Conservation (phyloP, 53 echinoderm and acorn worm species). For the Pentamera pediparva region DNA sequence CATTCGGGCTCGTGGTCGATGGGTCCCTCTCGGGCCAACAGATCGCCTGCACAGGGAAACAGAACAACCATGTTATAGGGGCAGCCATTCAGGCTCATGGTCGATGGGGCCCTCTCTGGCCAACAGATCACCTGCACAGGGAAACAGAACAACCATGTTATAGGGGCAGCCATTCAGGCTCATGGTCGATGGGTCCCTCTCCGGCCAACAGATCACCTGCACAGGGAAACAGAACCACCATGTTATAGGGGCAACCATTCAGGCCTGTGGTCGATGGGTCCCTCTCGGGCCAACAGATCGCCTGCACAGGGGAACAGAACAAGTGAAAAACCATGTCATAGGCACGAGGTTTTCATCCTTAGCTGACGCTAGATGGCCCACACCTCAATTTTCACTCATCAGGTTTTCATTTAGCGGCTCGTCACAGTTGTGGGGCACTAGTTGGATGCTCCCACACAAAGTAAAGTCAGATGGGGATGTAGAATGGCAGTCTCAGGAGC, state of each 20-base stretch:
- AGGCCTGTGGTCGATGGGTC: slow-evolving; percentile 44
- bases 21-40: slow-evolving; percentile 4
- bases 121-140: background rate
- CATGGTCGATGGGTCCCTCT: slow-evolving; percentile 31
- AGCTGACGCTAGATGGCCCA: too few relatives aligned
- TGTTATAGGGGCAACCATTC: slow-evolving; percentile 52
- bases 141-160: background rate
- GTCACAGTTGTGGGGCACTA: too few relatives aligned
- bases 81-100: slow-evolving; percentile 71
- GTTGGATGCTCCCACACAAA: too few relatives aligned
- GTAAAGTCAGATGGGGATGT: too few relatives aligned
- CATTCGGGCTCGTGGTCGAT: slow-evolving; percentile 64
- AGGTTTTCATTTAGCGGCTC: too few relatives aligned
- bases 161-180: slow-evolving; percentile 67
- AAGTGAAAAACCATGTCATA: background rate
- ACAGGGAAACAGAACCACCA: background rate
- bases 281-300: slow-evolving; percentile 1
- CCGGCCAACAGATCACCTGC: background rate
- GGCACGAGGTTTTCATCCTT: too few relatives aligned
- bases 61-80: background rate
- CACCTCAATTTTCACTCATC: too few relatives aligned
- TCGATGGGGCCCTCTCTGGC: slow-evolving; percentile 22
- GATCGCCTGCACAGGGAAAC: background rate
- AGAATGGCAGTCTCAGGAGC: too few relatives aligned
- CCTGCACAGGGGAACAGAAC: background rate